Base-by-base conservation (phyloP, 2,888 invertebrate species). In the Drosophila mimica region DNA sequence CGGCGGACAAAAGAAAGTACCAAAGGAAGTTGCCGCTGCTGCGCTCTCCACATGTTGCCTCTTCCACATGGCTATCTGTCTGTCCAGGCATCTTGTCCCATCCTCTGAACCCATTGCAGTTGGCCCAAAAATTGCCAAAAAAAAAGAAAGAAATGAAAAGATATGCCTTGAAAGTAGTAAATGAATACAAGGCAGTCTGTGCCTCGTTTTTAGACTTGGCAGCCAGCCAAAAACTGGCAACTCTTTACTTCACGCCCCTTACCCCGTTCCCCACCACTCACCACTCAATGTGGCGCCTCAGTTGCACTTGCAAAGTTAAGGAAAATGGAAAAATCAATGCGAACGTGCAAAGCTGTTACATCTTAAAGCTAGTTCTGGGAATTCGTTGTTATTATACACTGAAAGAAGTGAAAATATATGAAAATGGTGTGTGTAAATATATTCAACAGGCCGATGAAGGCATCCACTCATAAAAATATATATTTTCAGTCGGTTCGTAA, bases 241-340 rank as follows among this genome's bases (percentile, higher is more conserved):
- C 60, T 63, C 31, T 31, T 28, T 49, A n/a, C n/a, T 40, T 57
- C 3, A 2, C 52, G 7, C 9, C 6, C 46, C 15, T 33, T 38
- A 30, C 51, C 9, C 9, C 31, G 25, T 25, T 0, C 25, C 25
- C 3, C 25, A 13, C 15, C 6, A 2, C 36, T 15, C 15, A 34
- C 11, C 31, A 30, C 20, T 20, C 31, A 17, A 13, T 25, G 17
- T 11, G 53, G 34, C 20, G 33, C 20, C 15, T n/a, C 53, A 25
- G 4, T 15, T 54, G 75, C 75, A 73, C 75, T 83, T 71, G 52
- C 54, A 65, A 60, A 51, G 60, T 57, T 43, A 52, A 40, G 56
- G 57, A 28, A 78, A 78, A 83, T 68, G 69, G 57, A 79, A 82
- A 79, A 82, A 85, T 82, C 82, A 82, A 82, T 82, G 74, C 59